Base-by-base conservation (phyloP, 2,888 invertebrate species). In the Xestoiulus laeticollis region DNA sequence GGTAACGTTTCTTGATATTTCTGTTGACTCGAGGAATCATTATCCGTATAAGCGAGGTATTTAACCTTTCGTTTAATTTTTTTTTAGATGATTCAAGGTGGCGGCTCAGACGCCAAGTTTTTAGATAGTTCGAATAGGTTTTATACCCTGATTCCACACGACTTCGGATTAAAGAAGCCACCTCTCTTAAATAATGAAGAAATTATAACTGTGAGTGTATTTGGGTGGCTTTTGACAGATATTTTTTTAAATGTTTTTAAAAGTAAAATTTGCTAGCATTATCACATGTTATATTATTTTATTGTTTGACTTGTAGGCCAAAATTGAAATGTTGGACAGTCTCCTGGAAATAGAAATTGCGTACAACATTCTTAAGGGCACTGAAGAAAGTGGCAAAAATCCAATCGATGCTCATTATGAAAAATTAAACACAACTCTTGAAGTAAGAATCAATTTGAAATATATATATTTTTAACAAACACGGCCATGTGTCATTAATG, bases 301-400 rank as follows among this genome's bases (percentile, higher is more conserved):
- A 85, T 12, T 68, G 12, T 6, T 68, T 26, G 12, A 26, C 26
- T 68, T 1, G 22, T 26, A 88, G 94, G 91, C 93, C 89, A 96
- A 96, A 92, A 92, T 94, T 19, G 96, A 96, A 90, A 98, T 99
- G 98, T 92, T 99, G 89, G 98, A 99, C 90, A 96, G 96, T 89
- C 92, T 99, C 88, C 93, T 98, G 90, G 99, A 99, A 92, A 96
- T 99, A 90, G 98, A 99, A 93, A 95, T 98, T 87, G 99, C 99
- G 0, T 99, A 98, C 93, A 97, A 94, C 90, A 92, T 99, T 91
- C 93, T 99, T 90, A 95, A 96, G 90, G 92, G 94, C 85, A 92
- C 91, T 48, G 87, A 88, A 44, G 92, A 91, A 8, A 92, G 92
- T 0, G 93, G 94, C 2, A 91, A 91, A 89, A 93, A 94, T 91